phyloP scores from a whole-genome alignment of 2,797 vertebrate species.

The Petrocephalus schoutedeni region DNA sequence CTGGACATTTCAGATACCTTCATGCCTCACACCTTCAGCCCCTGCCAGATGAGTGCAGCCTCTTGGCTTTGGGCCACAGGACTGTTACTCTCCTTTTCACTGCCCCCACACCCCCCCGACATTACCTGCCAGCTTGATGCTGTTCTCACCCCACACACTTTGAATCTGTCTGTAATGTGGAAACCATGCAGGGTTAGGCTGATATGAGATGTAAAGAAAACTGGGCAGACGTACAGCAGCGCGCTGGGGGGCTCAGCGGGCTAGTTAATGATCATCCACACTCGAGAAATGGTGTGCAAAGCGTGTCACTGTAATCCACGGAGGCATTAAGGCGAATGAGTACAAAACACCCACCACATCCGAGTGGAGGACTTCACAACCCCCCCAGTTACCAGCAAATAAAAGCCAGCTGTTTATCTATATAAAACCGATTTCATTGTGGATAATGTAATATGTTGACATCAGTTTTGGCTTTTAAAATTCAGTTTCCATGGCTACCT shows the following conservation, averaged over 20 bases:
- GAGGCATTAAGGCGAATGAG: background rate
- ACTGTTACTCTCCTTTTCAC: background rate
- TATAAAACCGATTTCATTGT: background rate
- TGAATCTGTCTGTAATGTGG: background rate
- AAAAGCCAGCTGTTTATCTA: background rate
- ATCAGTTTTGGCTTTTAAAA: background rate
- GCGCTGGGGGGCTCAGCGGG: background rate
- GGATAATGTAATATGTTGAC: background rate
- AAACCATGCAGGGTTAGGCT: background rate
- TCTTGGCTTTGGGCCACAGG: background rate
- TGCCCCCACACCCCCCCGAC: background rate
- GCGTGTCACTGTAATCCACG: background rate
- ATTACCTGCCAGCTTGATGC: background rate
- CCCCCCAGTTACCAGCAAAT: background rate
- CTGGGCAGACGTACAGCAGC: background rate
- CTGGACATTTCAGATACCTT: background rate
- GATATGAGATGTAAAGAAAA: background rate
- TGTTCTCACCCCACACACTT: background rate
- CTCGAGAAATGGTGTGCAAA: background rate
- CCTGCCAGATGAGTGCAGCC: background rate
- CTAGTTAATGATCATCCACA: background rate
- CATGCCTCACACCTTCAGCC: background rate
- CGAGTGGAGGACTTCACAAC: background rate
- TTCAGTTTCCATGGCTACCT: background rate
- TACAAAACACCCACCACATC: background rate